These are phyloP conservation scores for Sorex araneus DNA, from an alignment of 2,113 vertebrate species.

Conservation along the genomic window DNA sequence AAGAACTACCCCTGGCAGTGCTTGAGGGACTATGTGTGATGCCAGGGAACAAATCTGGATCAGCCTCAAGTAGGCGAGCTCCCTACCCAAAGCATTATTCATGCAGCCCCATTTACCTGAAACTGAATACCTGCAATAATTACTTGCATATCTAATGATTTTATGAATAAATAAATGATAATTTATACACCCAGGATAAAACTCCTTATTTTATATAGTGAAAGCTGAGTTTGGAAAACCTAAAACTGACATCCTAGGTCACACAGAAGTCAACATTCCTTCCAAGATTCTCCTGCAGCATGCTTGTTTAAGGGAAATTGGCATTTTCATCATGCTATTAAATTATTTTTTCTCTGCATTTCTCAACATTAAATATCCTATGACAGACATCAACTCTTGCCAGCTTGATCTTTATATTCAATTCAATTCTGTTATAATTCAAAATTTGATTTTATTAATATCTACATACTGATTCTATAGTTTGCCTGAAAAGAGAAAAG, in stretches of 20 bases:
- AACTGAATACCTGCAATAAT: not conserved
- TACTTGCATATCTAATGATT: not conserved
- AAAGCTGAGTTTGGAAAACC: not conserved
- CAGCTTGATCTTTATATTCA: not conserved
- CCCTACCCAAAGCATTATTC: too few species aligned
- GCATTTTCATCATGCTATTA: slow-evolving; percentile 8
- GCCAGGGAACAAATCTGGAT: too few species aligned
- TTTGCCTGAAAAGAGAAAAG: not conserved
- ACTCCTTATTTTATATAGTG: not conserved
- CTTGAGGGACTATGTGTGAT: too few species aligned
- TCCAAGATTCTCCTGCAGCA: not conserved
- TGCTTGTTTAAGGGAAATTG: not conserved
- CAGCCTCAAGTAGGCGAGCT: too few species aligned
- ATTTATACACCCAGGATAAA: not conserved
- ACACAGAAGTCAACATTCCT: not conserved
- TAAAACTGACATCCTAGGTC: not conserved
- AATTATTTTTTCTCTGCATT: not conserved
- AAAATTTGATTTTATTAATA: not conserved
- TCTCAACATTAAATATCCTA: not conserved
- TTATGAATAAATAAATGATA: not conserved
- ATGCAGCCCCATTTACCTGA: too few species aligned
- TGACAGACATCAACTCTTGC: not conserved
- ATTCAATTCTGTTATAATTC: not conserved
- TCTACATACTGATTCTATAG: not conserved
- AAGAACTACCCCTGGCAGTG: too few species aligned